Conservation (phyloP, 2,113 vertebrate species). For the Engystomops pustulosus region DNA sequence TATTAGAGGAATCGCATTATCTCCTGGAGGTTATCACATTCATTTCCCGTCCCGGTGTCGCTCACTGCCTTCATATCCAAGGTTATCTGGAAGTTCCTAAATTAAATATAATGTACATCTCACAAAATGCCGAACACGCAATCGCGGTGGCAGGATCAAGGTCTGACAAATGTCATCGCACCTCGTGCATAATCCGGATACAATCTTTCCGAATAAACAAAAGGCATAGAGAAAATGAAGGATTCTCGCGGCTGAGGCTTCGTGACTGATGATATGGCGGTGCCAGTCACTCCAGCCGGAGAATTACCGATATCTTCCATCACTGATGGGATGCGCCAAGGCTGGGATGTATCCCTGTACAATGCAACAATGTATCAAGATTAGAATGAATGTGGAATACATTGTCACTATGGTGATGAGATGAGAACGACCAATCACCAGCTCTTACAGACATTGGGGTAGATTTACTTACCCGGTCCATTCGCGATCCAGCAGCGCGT, state of each 20-base stretch:
- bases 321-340: not conserved
- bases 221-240: constrained; percentile 21
- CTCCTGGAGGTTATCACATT: constrained; percentile 26
- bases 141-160: constrained; percentile 16
- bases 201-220: constrained; percentile 46
- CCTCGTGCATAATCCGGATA: constrained; percentile 16
- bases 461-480: too few species aligned
- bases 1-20: constrained; percentile 37
- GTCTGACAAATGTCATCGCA: constrained; percentile 53
- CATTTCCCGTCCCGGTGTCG: constrained; percentile 1
- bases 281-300: not conserved
- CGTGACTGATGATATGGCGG: constrained; percentile 14
- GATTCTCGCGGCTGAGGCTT: constrained; percentile 9
- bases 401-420: too few species aligned
- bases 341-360: too few species aligned
- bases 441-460: too few species aligned
- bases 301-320: not conserved
- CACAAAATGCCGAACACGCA: constrained; percentile 31
- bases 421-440: too few species aligned
- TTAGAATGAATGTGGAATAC: too few species aligned
- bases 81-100: constrained; percentile 54
- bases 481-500: too few species aligned
- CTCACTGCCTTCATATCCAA: constrained; percentile 33
- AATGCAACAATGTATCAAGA: too few species aligned
- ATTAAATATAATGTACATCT: constrained; percentile 47